phyloP scores from a whole-genome alignment of 2,113 vertebrate species.

The Epinephelus moara region DNA sequence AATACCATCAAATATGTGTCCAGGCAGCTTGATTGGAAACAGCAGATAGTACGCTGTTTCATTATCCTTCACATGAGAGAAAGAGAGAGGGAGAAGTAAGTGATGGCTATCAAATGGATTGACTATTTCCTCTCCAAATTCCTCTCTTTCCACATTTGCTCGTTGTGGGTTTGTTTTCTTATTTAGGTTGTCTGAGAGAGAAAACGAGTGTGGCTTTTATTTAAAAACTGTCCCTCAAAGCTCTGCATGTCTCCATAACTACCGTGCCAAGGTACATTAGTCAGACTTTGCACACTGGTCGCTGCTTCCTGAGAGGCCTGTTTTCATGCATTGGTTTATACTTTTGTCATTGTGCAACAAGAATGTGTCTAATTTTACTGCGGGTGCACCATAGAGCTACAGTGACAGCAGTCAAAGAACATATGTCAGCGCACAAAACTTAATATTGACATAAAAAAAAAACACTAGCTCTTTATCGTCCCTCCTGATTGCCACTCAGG shows the following conservation, averaged over 20 bases:
- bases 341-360: conserved; percentile 54
- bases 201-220: conserved; percentile 66
- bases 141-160: conserved; percentile 68
- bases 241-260: conserved; percentile 51
- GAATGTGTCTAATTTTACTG: conserved; percentile 46
- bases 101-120: conserved; percentile 63
- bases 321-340: conserved; percentile 52
- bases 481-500: conserved; percentile 34
- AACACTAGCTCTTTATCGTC: neutral
- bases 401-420: neutral
- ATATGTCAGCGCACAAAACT: neutral
- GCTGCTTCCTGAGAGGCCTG: conserved; percentile 40
- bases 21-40: conserved; percentile 63
- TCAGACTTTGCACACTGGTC: conserved; percentile 56
- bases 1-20: conserved; percentile 59
- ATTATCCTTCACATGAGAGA: conserved; percentile 48
- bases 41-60: conserved; percentile 48
- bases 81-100: conserved; percentile 33
- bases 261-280: conserved; percentile 62
- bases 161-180: conserved; percentile 68
- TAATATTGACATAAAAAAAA: neutral
- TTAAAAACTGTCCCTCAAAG: conserved; percentile 61
- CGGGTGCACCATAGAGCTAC: neutral
- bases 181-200: conserved; percentile 65
- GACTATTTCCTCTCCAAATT: conserved; percentile 63